Evolutionary conservation across 2,888 invertebrate species (phyloP).

Genomic region (Stegophylla sp.): DNA sequence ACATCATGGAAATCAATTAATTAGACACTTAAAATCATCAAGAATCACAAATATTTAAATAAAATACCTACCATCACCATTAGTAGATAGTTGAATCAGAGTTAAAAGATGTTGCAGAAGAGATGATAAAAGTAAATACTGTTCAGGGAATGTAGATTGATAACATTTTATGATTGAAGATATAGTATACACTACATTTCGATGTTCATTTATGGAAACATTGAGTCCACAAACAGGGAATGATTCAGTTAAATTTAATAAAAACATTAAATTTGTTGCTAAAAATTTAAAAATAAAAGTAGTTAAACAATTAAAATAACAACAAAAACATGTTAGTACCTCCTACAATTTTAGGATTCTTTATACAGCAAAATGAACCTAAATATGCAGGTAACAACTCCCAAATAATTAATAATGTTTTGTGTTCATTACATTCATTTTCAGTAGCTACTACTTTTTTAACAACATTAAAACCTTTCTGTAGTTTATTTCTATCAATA

Average conservation of each 20-base stretch:
- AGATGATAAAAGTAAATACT: conserved; percentile 26
- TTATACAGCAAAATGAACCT: conserved; percentile 42
- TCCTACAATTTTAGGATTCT: conserved; percentile 18
- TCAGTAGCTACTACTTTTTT: conserved; percentile 29
- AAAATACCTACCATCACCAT: conserved; percentile 14
- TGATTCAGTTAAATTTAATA: conserved; percentile 43
- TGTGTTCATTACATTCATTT: conserved; percentile 10
- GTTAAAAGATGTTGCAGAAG: conserved; percentile 36
- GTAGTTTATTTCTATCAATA: conserved; percentile 29
- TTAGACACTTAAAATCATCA: background rate
- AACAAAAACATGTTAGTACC: conserved; percentile 17
- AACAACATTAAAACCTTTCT: conserved; percentile 27
- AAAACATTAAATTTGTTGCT: conserved; percentile 38
- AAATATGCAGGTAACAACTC: conserved; percentile 34
- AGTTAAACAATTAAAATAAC: background rate
- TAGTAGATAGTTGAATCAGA: conserved; percentile 19
- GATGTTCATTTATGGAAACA: conserved; percentile 45
- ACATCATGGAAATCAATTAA: background rate
- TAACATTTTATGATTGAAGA: conserved; percentile 45
- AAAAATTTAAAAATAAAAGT: background rate
- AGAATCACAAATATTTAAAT: background rate
- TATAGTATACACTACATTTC: conserved; percentile 44
- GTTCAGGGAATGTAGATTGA: conserved; percentile 37
- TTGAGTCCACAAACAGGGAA: background rate
- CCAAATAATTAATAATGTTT: conserved; percentile 48